A percentile compares a stretch with the other conserved stretches of the same genome.
phyloP scores from a whole-genome alignment of 2,797 vertebrate genomes.

The Sternotherus odoratus region DNA sequence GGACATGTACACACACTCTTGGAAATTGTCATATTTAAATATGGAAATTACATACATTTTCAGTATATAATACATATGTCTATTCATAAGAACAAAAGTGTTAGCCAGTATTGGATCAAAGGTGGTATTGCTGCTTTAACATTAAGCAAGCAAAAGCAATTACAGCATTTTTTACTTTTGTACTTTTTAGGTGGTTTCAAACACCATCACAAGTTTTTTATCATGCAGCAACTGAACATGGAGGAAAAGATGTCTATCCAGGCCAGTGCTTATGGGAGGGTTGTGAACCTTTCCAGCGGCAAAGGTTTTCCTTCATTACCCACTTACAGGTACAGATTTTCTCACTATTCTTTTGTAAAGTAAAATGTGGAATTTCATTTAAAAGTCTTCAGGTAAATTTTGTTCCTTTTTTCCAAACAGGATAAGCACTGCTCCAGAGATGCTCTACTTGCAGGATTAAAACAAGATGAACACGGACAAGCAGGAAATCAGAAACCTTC shows the following conservation, averaged over 20 bases:
- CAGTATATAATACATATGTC: neutral
- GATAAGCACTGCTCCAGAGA: constrained; percentile 99
- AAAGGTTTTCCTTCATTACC: constrained; percentile 98
- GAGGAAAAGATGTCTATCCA: constrained; percentile 93
- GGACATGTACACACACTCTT: neutral
- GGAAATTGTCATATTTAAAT: accelerated
- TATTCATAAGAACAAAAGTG: neutral
- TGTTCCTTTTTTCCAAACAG: constrained; percentile 77
- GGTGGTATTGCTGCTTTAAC: neutral
- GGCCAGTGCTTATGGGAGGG: constrained; percentile 98
- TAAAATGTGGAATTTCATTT: neutral
- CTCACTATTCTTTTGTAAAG: constrained; percentile 29
- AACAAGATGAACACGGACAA: constrained; percentile 94
- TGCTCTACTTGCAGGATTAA: constrained; percentile 94
- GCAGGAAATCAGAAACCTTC: constrained; percentile 92
- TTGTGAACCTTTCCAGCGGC: constrained; percentile 95
- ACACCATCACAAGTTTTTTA: constrained; percentile 98
- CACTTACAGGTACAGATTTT: constrained; percentile 91
- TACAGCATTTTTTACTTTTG: neutral
- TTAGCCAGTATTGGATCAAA: neutral
- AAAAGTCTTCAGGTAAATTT: neutral
- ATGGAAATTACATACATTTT: neutral
- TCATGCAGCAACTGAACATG: constrained; percentile 96
- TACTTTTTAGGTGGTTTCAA: constrained; percentile 93
- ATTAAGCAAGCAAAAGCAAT: neutral